A percentile compares a stretch with the other conserved stretches of the same genome.
Evolutionary conservation across 92 coral and sea anemone genomes (phyloP).

Genomic region (Porites lobata): DNA sequence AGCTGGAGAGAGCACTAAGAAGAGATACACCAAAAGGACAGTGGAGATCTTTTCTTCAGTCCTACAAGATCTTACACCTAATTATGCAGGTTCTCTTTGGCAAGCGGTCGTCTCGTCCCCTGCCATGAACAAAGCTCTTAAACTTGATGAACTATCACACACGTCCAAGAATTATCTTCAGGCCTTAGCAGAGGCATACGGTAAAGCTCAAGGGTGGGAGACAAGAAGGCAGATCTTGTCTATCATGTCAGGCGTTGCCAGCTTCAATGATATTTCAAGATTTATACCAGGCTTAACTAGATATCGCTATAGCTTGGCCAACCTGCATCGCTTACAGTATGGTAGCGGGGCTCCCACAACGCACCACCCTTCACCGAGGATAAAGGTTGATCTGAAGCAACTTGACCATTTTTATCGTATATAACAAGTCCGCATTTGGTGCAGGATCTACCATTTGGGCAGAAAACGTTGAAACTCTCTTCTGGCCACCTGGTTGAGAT

Average conservation of each 20-base stretch:
- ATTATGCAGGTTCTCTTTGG: constrained; percentile 53
- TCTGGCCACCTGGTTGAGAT: constrained; percentile 17
- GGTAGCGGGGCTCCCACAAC: constrained; percentile 28
- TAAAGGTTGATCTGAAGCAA: constrained; percentile 24
- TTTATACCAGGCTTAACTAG: not conserved
- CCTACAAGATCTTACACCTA: constrained; percentile 36
- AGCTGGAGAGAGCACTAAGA: constrained; percentile 41
- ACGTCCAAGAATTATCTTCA: constrained; percentile 18
- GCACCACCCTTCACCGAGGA: constrained; percentile 23
- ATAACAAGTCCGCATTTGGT: constrained; percentile 51
- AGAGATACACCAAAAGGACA: constrained; percentile 33
- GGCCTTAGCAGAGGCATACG: constrained; percentile 37
- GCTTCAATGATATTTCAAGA: constrained; percentile 32
- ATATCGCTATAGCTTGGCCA: not conserved
- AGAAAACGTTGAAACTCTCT: constrained; percentile 32
- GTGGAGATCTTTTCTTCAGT: constrained; percentile 39
- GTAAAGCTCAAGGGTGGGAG: constrained; percentile 47
- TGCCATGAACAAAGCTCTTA: constrained; percentile 55
- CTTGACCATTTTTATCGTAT: constrained; percentile 32
- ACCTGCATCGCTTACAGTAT: constrained; percentile 54
- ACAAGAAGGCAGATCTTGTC: not conserved
- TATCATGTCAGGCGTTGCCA: constrained; percentile 47
- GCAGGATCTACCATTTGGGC: constrained; percentile 41
- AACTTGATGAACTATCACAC: constrained; percentile 23
- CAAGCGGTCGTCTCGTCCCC: constrained; percentile 52